Base-by-base conservation (phyloP, 2,797 vertebrate species). In the Hydrolagus colliei region DNA sequence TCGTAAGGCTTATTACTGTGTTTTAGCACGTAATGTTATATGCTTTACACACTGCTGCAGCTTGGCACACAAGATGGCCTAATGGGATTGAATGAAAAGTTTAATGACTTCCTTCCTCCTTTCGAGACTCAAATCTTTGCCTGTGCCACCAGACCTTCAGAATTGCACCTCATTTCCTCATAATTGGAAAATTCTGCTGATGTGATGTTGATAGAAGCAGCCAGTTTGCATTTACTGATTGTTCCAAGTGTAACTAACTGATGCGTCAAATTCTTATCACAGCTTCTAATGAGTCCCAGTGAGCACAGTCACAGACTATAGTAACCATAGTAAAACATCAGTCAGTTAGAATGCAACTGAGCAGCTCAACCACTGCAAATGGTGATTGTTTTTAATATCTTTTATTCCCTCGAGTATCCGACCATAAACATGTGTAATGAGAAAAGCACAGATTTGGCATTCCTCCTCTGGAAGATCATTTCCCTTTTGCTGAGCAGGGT, bases 161-260 rank as follows among this genome's bases (percentile, higher is more conserved):
- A 84, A 84, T 84, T 84, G 71, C 65, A 71, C 65, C 79, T 84
- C 79, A 84, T 84, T 84, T 84, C 79, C 79, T 84, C 79, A 84
- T 84, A 71, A 84, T 71, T 84, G 79, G 65, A 71, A 84, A 84
- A 71, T 84, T 84, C 65, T 84, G 79, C 65, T 71, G 79, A 84
- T 84, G 79, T 67, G 41, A 41, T 16, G 52, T 65, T 68, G 65
- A 84, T 84, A 84, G 65, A 11, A 20, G 32, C 27, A 84, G 32
- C 71, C 63, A 35, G 18, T 71, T 84, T 68, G 32, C 52, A 35
- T 84, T 71, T 10, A 6, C 79, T 84, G 71, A 84, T 84, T 84
- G 32, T 68, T 84, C 71, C 35, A 71, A 84, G 79, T 84, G 52
- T 84, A 84, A 8, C n/a, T 71, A 84, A 68, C 65, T 41, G 65